These are phyloP conservation scores for Tethya wilhelma DNA, from an alignment of 37 sponge, comb jelly and placozoan genomes.

Conservation along the genomic window DNA sequence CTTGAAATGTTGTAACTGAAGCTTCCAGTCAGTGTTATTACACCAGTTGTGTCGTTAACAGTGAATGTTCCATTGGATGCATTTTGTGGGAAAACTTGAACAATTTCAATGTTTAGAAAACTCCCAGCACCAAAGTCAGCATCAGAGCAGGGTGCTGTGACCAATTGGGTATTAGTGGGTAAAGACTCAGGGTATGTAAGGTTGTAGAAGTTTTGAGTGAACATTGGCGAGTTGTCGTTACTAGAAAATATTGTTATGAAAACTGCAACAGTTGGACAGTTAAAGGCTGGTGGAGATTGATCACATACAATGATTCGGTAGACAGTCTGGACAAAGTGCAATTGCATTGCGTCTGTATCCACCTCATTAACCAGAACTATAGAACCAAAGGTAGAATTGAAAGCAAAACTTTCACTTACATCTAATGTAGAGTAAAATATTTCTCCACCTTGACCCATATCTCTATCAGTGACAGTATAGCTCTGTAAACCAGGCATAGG, in stretches of 20 bases:
- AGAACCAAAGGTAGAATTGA: no score
- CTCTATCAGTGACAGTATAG: neutral
- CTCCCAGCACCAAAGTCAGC: slow-evolving; percentile 26
- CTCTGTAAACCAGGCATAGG: neutral
- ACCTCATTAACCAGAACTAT: no score
- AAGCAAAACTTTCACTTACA: neutral
- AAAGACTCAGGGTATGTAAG: slow-evolving; percentile 41
- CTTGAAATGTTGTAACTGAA: slow-evolving; percentile 4
- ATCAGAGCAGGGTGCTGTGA: slow-evolving; percentile 23
- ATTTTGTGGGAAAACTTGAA: no score
- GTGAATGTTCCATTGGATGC: neutral
- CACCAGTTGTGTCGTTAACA: neutral
- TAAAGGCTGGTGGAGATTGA: neutral
- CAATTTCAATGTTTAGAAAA: slow-evolving; percentile 1
- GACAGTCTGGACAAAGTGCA: neutral
- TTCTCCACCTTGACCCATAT: neutral
- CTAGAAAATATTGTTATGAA: neutral
- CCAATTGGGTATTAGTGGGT: slow-evolving; percentile 1
- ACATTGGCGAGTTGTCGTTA: slow-evolving; percentile 64
- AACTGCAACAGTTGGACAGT: slow-evolving; percentile 11
- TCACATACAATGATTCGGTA: slow-evolving; percentile 37
- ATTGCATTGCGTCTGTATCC: neutral
- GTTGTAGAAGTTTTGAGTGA: slow-evolving; percentile 14
- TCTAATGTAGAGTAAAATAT: neutral
- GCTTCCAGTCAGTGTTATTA: neutral